Evolutionary conservation across 2,113 vertebrate genomes (phyloP), one percentile per base, ranked within the genome.

Genomic region (Syngnathus scovelli): DNA sequence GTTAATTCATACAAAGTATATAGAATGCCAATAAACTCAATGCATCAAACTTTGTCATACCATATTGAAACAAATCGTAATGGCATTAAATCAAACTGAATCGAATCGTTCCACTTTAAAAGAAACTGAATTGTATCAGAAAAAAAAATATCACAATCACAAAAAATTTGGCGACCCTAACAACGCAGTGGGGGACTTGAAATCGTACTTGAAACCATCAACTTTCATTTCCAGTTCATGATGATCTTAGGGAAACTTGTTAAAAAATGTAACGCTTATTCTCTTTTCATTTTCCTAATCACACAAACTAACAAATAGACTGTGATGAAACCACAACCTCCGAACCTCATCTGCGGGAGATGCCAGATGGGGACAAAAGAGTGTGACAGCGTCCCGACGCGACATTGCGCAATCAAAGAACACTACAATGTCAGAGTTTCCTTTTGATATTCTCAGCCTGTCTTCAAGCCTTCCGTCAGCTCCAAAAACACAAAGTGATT

Each of bases 401-500:
- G 60, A 68, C 13, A 21, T 61, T 68, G 66, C 54, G 60, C 65
- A 72, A 71, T 64, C 39, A 77, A 66, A 78, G 59, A 5, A 43
- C 46, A 64, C 6, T 73, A 76, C 77, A n/a, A 75, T 73, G 74
- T 86, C 64, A 36, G 39, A 63, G 78, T 75, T 68, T 64, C 10
- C 21, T 23, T 78, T 87, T 85, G 68, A 71, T 76, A 78, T 66
- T 52, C 27, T 67, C 69, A 69, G 68, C 21, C 65, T 56, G 43
- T 48, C 69, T 72, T 38, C 27, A 23, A 13, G 19, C 74, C 67
- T 62, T 61, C 37, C 7, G 1, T 61, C 37, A 48, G 37, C 68
- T 78, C 80, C 51, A 64, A 61, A 71, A 63, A 54, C 44, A 23
- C 6, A 38, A 38, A 61, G 23, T 5, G 10, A 70, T 56, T 81